A percentile compares a stretch with the other conserved stretches of the same genome.
Evolutionary conservation across 1,140 invertebrate species (phyloP).

Genomic region (Hylaeus anthracinus): DNA sequence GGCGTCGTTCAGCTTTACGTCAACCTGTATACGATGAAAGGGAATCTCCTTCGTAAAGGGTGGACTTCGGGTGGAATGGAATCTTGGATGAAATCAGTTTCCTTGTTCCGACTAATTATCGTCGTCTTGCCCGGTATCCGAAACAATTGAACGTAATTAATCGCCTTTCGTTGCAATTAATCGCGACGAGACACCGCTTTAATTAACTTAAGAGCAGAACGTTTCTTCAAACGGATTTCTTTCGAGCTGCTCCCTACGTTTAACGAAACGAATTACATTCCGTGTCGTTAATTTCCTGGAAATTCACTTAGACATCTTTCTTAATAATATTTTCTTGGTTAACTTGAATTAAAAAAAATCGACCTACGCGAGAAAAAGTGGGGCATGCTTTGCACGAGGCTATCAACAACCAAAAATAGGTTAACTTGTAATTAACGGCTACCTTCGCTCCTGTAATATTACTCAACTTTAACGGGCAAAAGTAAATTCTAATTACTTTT

Average conservation of each 20-base stretch:
- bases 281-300: neutral
- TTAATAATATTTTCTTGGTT: too few species aligned
- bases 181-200: constrained; percentile 31
- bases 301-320: neutral
- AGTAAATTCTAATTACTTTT: too few species aligned
- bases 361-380: too few species aligned
- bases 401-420: too few species aligned
- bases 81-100: neutral
- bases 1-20: too few species aligned
- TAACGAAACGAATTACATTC: constrained; percentile 20
- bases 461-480: too few species aligned
- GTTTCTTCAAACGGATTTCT: constrained; percentile 21
- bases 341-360: too few species aligned
- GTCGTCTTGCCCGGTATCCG: neutral
- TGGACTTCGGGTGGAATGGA: neutral
- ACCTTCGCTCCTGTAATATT: too few species aligned
- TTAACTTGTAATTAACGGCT: too few species aligned
- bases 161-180: constrained; percentile 19
- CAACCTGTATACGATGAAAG: too few species aligned
- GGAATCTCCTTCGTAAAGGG: neutral
- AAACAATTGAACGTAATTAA: neutral
- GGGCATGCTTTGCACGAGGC: too few species aligned
- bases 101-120: neutral
- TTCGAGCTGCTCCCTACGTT: neutral
- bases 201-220: neutral